A percentile compares a stretch with the other conserved stretches of the same genome.
Conservation (phyloP, 1,140 invertebrate genomes). For the Neuroterus valhalla region DNA sequence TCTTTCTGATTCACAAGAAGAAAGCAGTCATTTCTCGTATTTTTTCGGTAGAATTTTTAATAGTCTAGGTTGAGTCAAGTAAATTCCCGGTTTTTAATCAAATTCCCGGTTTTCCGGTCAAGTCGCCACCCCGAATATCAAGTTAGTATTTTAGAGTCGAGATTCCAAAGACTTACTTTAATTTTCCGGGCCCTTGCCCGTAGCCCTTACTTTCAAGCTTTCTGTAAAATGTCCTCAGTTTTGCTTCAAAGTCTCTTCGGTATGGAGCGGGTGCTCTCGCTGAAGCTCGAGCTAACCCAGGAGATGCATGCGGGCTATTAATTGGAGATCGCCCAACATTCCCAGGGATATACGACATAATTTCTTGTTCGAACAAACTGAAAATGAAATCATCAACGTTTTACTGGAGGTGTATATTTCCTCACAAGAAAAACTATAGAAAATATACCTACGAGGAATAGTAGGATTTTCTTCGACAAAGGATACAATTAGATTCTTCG, state of each 20-base stretch:
- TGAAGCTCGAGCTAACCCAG: conserved; percentile 84
- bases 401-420: too few relatives aligned
- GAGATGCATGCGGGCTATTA: conserved; percentile 87
- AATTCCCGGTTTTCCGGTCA: too few relatives aligned
- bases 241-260: conserved; percentile 95
- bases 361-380: conserved; percentile 98
- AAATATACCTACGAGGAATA: too few relatives aligned
- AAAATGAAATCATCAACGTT: conserved; percentile 59
- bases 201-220: conserved; percentile 97
- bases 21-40: too few relatives aligned
- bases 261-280: conserved; percentile 90
- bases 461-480: too few relatives aligned
- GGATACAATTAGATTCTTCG: too few relatives aligned
- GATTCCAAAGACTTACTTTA: conserved; percentile 85
- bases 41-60: too few relatives aligned
- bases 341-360: conserved; percentile 96
- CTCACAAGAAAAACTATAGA: too few relatives aligned
- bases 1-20: too few relatives aligned
- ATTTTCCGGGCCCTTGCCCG: conserved; percentile 95
- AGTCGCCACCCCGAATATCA: too few relatives aligned
- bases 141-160: conserved; percentile 6
- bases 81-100: too few relatives aligned
- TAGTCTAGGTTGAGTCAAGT: too few relatives aligned
- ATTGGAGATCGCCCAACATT: conserved; percentile 81
- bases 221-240: conserved; percentile 94